Evolutionary conservation across 2,888 invertebrate species (phyloP).

Genomic region (Trichogramma evanescens): DNA sequence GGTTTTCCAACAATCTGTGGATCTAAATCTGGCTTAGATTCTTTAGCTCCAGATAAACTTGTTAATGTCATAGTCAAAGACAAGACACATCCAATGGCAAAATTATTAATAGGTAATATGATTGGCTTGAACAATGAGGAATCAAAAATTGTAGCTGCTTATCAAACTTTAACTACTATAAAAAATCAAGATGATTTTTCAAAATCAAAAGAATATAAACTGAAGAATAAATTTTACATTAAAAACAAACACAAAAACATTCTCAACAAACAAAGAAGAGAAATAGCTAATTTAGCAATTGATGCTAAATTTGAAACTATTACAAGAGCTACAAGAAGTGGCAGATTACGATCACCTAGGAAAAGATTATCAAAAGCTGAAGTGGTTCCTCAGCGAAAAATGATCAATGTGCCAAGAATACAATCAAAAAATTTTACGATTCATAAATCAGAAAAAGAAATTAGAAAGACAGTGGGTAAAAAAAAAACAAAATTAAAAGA

Average conservation of each 20-base stretch:
- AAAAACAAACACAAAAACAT: constrained; percentile 12
- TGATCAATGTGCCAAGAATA: constrained; percentile 18
- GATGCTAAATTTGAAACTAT: constrained; percentile 38
- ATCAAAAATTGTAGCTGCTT: constrained; percentile 30
- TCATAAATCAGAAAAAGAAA: background rate
- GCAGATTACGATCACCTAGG: constrained; percentile 24
- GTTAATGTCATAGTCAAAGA: constrained; percentile 37
- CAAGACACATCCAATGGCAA: constrained; percentile 38
- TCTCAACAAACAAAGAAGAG: constrained; percentile 32
- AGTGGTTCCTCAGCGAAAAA: constrained; percentile 6
- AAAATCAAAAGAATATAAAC: constrained; percentile 8
- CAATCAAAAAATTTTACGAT: constrained; percentile 17
- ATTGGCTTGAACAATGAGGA: constrained; percentile 37
- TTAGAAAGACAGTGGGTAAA: background rate
- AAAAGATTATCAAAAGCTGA: constrained; percentile 14
- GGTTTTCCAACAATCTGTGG: constrained; percentile 10
- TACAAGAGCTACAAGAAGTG: constrained; percentile 31
- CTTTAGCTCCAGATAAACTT: constrained; percentile 38
- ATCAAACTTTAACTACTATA: constrained; percentile 25
- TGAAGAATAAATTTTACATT: constrained; percentile 16
- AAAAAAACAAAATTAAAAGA: constrained; percentile 26
- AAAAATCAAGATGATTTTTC: constrained; percentile 13
- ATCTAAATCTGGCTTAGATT: constrained; percentile 24
- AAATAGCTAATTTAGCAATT: constrained; percentile 38
- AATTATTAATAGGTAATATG: constrained; percentile 39